Evolutionary conservation across 2,797 vertebrate species (phyloP).

Genomic region (Eleutherodactylus coqui): DNA sequence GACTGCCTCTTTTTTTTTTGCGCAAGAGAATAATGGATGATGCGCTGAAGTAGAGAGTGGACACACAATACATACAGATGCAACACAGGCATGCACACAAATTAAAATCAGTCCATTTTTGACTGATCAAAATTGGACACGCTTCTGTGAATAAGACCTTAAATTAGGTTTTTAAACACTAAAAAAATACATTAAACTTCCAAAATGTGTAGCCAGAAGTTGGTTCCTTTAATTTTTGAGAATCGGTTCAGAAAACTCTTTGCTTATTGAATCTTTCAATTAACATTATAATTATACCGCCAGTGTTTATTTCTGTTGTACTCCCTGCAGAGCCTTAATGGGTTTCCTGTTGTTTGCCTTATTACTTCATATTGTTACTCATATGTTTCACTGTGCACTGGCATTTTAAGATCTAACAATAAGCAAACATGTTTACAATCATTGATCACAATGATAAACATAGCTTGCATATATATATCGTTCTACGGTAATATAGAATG

Average conservation of each 20-base stretch:
- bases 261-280: constrained; percentile 42
- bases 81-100: too few species aligned
- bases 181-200: background rate
- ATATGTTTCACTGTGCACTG: constrained; percentile 20
- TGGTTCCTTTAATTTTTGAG: background rate
- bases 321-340: constrained; percentile 39
- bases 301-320: constrained; percentile 26
- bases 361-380: constrained; percentile 56
- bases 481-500: too few species aligned
- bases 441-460: background rate
- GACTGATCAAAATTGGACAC: too few species aligned
- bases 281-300: constrained; percentile 39
- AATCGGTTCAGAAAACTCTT: background rate
- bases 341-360: constrained; percentile 41
- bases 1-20: too few species aligned
- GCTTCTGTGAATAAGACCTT: too few species aligned
- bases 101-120: too few species aligned
- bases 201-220: background rate
- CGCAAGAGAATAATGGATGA: too few species aligned
- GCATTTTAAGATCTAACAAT: background rate
- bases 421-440: constrained; percentile 22
- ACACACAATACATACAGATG: too few species aligned
- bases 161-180: background rate
- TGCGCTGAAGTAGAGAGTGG: too few species aligned
- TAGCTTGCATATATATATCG: too few species aligned